phyloP scores from a whole-genome alignment of 2,797 vertebrate genomes.

The Coregonus sp. region DNA sequence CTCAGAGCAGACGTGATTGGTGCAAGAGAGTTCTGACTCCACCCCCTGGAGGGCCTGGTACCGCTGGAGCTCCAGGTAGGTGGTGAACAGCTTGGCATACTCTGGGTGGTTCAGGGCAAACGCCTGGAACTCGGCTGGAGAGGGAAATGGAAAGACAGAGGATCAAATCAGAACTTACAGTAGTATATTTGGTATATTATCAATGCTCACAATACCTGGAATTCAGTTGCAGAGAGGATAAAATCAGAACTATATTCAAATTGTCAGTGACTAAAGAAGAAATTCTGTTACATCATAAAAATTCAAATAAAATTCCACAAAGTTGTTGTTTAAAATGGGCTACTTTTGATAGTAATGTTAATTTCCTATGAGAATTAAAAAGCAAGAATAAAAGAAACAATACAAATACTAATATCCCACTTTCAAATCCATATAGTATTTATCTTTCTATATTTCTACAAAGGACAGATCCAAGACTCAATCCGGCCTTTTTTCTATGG shows the following conservation, averaged over 20 bases:
- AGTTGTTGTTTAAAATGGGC: not conserved
- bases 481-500: not conserved
- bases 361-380: not conserved
- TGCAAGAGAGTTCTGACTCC: slow-evolving; percentile 46
- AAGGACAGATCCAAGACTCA: not conserved
- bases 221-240: too few species aligned
- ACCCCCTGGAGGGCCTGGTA: slow-evolving; percentile 80
- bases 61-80: slow-evolving; percentile 93
- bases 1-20: slow-evolving; percentile 56
- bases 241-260: not conserved
- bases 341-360: not conserved
- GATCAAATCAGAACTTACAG: not conserved
- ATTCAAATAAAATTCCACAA: not conserved
- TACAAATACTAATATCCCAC: too few species aligned
- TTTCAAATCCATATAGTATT: too few species aligned
- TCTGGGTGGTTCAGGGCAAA: slow-evolving; percentile 89
- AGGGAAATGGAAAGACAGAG: slow-evolving; percentile 16
- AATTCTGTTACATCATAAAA: not conserved
- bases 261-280: not conserved
- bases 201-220: too few species aligned
- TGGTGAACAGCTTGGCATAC: slow-evolving; percentile 94
- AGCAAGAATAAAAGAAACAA: not conserved
- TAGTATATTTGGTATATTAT: not conserved
- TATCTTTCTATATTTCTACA: too few species aligned
- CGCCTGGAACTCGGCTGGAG: slow-evolving; percentile 85